Conservation (phyloP, 1,140 invertebrate genomes). For the Solen grandis region DNA sequence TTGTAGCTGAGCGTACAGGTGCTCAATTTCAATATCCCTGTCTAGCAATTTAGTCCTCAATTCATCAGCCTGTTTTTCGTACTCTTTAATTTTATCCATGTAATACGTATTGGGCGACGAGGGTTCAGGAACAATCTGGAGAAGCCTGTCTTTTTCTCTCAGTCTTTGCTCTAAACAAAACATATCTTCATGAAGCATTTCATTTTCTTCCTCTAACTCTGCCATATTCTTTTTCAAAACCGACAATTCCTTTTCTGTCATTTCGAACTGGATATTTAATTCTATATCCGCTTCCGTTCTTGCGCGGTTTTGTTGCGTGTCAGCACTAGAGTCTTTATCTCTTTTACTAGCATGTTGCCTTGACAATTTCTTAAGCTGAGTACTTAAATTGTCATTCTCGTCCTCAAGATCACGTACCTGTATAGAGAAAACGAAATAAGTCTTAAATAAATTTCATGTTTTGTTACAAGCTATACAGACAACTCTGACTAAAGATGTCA, state of each 20-base stretch:
- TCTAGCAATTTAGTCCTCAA: constrained; percentile 89
- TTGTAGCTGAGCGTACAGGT: constrained; percentile 87
- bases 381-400: constrained; percentile 94
- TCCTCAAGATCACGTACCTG: constrained; percentile 91
- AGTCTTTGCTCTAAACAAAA: constrained; percentile 88
- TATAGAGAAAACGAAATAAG: background rate
- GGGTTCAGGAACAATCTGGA: constrained; percentile 59
- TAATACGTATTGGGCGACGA: constrained; percentile 72
- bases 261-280: constrained; percentile 87
- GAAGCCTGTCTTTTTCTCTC: constrained; percentile 61
- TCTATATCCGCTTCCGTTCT: constrained; percentile 73
- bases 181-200: constrained; percentile 87
- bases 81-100: constrained; percentile 72
- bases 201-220: constrained; percentile 91
- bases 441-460: background rate
- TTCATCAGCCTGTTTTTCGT: constrained; percentile 83
- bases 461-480: too few relatives aligned
- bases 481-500: too few relatives aligned
- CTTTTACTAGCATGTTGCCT: constrained; percentile 61
- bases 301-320: constrained; percentile 12
- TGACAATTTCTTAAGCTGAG: constrained; percentile 97
- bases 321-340: constrained; percentile 21
- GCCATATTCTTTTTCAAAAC: constrained; percentile 91
- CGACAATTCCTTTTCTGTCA: constrained; percentile 93
- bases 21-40: constrained; percentile 91